phyloP scores from a whole-genome alignment of 2,888 invertebrate species.

The Ophion slaviceki region DNA sequence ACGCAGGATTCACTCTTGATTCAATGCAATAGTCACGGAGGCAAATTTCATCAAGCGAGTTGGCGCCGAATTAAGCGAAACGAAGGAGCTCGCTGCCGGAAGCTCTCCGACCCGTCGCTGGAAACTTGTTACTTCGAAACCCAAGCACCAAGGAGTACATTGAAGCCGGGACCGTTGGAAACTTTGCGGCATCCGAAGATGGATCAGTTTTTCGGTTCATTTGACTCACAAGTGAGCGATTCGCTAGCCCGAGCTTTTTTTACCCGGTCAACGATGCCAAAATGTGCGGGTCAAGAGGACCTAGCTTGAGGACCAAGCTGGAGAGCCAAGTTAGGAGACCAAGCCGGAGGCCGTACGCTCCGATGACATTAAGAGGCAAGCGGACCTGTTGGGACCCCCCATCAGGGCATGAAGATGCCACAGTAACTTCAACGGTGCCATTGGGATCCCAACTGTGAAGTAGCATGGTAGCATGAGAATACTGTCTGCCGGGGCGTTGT shows the following conservation, averaged over 20 bases:
- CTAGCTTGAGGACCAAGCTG: no score
- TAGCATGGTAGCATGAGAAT: background rate
- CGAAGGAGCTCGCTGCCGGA: conserved; percentile 4
- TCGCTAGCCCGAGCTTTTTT: background rate
- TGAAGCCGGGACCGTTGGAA: background rate
- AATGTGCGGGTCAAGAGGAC: no score
- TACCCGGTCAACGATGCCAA: no score
- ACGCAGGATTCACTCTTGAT: conserved; percentile 36
- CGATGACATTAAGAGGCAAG: background rate
- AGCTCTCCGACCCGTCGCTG: background rate
- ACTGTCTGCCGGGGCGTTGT: conserved; percentile 1
- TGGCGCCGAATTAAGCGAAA: conserved; percentile 7
- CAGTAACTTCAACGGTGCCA: conserved; percentile 1
- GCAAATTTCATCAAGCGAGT: conserved; percentile 51
- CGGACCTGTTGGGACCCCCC: background rate
- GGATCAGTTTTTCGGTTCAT: background rate
- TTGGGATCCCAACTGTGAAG: background rate
- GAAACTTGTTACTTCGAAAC: background rate
- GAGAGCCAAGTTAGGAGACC: no score
- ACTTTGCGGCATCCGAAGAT: background rate
- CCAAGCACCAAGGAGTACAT: background rate
- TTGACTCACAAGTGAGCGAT: background rate
- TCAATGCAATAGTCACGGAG: conserved; percentile 28
- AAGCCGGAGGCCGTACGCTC: background rate
- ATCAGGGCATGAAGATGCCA: background rate